phyloP scores from a whole-genome alignment of 1,140 invertebrate genomes.

The Drosophila simulans region DNA sequence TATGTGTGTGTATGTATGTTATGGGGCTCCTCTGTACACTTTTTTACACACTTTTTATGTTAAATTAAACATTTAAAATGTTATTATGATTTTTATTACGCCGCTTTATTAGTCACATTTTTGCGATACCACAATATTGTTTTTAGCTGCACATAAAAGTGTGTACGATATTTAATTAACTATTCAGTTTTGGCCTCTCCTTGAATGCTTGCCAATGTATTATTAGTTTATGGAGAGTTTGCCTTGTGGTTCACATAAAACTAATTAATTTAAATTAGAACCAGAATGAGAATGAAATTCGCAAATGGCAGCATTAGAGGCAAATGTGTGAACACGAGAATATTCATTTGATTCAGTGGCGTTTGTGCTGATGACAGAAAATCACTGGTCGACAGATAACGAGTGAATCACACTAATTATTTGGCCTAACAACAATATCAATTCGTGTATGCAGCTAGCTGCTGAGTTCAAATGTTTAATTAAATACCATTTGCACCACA shows the following conservation, averaged over 20 bases:
- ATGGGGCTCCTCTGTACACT: too few species aligned
- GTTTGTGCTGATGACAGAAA: constrained; percentile 20
- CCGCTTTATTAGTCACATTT: constrained; percentile 25
- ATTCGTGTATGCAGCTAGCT: constrained; percentile 6
- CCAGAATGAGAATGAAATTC: constrained; percentile 22
- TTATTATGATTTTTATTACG: constrained; percentile 39
- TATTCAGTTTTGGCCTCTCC: constrained; percentile 2
- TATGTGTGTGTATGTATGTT: too few species aligned
- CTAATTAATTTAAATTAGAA: constrained; percentile 66
- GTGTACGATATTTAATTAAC: constrained; percentile 34
- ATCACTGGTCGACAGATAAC: constrained; percentile 6
- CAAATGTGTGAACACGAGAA: constrained; percentile 9
- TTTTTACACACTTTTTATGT: constrained; percentile 35
- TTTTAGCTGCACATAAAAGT: constrained; percentile 34
- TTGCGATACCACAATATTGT: constrained; percentile 24
- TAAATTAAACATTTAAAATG: constrained; percentile 58
- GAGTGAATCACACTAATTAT: constrained; percentile 10
- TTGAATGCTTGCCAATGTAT: not conserved
- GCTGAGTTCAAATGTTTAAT: constrained; percentile 3
- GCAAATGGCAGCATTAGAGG: constrained; percentile 4
- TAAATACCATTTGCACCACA: constrained; percentile 2
- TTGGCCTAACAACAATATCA: constrained; percentile 9
- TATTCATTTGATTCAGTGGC: constrained; percentile 2
- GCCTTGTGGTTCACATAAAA: constrained; percentile 42
- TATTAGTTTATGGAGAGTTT: constrained; percentile 34